Evolutionary conservation across 2,797 vertebrate genomes (phyloP).

Genomic region (Arrhamphus sclerolepis): DNA sequence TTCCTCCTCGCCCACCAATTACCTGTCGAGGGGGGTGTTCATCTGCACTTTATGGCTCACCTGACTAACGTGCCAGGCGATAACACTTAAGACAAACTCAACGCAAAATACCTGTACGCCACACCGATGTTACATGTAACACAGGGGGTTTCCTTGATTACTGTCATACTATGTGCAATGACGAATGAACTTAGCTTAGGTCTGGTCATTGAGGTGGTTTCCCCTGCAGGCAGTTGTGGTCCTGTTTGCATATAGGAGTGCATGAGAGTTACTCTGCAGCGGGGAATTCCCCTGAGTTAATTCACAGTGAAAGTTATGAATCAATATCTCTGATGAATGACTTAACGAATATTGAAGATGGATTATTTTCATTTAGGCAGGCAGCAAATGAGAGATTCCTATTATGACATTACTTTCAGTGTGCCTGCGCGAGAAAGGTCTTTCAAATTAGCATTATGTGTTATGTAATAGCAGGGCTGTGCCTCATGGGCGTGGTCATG

Average conservation of each 20-base stretch:
- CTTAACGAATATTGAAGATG: conserved; percentile 10
- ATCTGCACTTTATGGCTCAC: conserved; percentile 65
- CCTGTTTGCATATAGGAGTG: conserved; percentile 35
- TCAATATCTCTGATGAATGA: conserved; percentile 41
- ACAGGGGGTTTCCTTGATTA: conserved; percentile 36
- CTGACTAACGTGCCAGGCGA: conserved; percentile 25
- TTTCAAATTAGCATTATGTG: not conserved
- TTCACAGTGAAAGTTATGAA: conserved; percentile 51
- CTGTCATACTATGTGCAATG: conserved; percentile 21
- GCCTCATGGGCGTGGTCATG: conserved; percentile 25
- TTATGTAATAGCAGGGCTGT: conserved; percentile 14
- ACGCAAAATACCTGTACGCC: conserved; percentile 47
- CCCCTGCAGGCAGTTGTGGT: conserved; percentile 51
- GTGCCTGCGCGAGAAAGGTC: conserved; percentile 4
- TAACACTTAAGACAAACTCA: conserved; percentile 7
- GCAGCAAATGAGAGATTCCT: conserved; percentile 15
- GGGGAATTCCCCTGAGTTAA: conserved; percentile 43
- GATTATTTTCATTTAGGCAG: conserved; percentile 7
- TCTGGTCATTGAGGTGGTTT: conserved; percentile 48
- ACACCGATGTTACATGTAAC: not conserved
- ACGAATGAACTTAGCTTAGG: conserved; percentile 37
- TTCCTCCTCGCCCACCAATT: conserved; percentile 27
- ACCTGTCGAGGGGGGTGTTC: conserved; percentile 41
- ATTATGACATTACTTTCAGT: not conserved
- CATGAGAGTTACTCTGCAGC: conserved; percentile 14